Evolutionary conservation across 2,113 vertebrate genomes (phyloP), one percentile per base, ranked within the genome.

Genomic region (Theristicus caerulescens): DNA sequence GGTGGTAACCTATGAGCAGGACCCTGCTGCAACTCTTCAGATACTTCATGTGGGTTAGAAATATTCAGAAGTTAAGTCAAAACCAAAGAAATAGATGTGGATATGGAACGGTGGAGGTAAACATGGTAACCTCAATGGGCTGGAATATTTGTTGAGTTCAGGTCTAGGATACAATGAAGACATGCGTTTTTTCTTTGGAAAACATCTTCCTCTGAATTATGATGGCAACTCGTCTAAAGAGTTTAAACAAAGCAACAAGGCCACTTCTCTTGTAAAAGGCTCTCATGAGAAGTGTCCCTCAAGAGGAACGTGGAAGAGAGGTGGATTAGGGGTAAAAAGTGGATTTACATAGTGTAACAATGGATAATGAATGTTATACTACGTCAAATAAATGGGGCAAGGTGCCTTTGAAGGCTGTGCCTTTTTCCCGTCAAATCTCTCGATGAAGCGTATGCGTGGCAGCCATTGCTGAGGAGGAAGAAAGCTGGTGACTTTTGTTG

Each of bases 231-330:
- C 12, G 2, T 74, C 67, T 74, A 11, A 73, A n/a, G 51, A 73
- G 12, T 77, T 54, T 55, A 73, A 85, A 83, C 38, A 93, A 90
- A 86, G 49, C 66, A 80, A 20, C 5, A 69, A 73, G 29, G 57
- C 73, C 77, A 87, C 72, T 92, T 91, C 77, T 82, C 67, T 62
- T 6, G 9, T 83, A 51, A 81, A 94, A 93, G 55, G 42, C 55
- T 83, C 88, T 95, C 58, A 38, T 27, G 25, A 91, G 78, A 91
- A 92, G 27, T 59, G 64, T 84, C 55, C 70, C 88, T 94, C 83
- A 93, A 86, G 40, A 91, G 27, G 31, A 85, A 74, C 3, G 15
- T 15, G 34, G 62, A 86, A 80, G 62, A 92, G 40, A 73, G 38
- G 24, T 81, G 31, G 70, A 86, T 86, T 76, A 76, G 24, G 54